phyloP scores from a whole-genome alignment of 2,113 vertebrate genomes.

The Neolamprologus hecqui region DNA sequence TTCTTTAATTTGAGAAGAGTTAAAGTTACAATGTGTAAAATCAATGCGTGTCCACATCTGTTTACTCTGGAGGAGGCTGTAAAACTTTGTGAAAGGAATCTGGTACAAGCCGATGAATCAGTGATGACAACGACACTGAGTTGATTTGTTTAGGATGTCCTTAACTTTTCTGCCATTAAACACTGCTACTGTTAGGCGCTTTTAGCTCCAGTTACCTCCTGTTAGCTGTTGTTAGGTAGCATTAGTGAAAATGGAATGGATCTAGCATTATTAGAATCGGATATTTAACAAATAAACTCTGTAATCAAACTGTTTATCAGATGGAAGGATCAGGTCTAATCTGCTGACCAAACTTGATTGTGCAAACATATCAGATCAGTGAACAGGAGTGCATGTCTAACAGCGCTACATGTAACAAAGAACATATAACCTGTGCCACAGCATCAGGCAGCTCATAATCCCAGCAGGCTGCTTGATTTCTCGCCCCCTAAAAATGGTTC shows the following conservation, averaged over 20 bases:
- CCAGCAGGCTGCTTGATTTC: background rate
- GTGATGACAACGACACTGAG: background rate
- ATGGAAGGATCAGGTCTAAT: background rate
- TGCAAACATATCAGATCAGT: background rate
- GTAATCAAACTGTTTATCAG: background rate
- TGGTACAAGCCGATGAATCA: accelerated
- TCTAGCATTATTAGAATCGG: background rate
- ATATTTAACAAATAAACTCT: background rate
- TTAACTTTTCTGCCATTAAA: background rate
- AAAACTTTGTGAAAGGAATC: background rate
- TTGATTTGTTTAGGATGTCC: background rate
- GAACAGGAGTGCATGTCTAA: background rate
- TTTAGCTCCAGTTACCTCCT: background rate
- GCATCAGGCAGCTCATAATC: background rate
- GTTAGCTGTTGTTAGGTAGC: background rate
- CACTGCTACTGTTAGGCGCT: background rate
- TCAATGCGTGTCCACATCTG: background rate
- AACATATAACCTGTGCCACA: background rate
- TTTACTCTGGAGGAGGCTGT: background rate
- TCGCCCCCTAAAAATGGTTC: background rate
- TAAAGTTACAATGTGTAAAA: background rate
- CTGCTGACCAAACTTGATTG: background rate
- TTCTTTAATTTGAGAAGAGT: background rate
- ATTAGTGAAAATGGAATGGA: background rate
- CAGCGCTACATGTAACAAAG: background rate